These are phyloP conservation scores for Cosmorhoe ocellata DNA, from an alignment of 2,888 invertebrate species.

Conservation along the genomic window DNA sequence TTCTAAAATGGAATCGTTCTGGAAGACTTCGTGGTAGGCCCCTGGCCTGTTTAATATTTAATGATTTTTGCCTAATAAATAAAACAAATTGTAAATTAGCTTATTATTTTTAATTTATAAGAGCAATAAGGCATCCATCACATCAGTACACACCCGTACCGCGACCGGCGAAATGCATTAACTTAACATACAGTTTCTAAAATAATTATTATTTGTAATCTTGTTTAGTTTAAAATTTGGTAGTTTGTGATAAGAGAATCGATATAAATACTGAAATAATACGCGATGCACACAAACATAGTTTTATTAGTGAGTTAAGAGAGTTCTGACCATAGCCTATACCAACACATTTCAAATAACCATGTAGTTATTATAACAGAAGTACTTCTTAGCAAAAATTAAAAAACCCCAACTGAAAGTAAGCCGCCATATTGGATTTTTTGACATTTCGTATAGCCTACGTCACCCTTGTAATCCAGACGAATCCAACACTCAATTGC, in stretches of 20 bases:
- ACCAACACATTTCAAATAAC: too few species aligned
- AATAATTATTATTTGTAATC: constrained; percentile 19
- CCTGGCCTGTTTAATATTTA: too few species aligned
- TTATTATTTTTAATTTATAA: constrained; percentile 64
- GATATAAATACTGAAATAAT: constrained; percentile 33
- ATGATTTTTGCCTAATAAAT: too few species aligned
- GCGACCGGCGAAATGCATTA: constrained; percentile 42
- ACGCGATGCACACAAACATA: constrained; percentile 8
- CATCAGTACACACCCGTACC: constrained; percentile 42
- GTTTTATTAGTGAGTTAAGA: background rate
- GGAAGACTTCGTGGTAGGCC: too few species aligned
- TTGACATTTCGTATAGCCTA: too few species aligned
- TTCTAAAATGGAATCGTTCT: too few species aligned
- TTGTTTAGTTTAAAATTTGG: constrained; percentile 15
- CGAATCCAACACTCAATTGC: too few species aligned
- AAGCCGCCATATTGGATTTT: too few species aligned
- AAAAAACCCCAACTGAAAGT: too few species aligned
- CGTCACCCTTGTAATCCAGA: too few species aligned
- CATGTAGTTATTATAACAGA: too few species aligned
- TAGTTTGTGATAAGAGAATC: constrained; percentile 29
- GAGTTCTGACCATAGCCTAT: background rate
- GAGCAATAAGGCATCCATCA: constrained; percentile 69
- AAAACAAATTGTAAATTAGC: constrained; percentile 45
- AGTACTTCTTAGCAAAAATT: too few species aligned
- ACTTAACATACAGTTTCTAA: constrained; percentile 38